phyloP scores from a whole-genome alignment of 1,140 invertebrate species.

The Cydia pomonella region DNA sequence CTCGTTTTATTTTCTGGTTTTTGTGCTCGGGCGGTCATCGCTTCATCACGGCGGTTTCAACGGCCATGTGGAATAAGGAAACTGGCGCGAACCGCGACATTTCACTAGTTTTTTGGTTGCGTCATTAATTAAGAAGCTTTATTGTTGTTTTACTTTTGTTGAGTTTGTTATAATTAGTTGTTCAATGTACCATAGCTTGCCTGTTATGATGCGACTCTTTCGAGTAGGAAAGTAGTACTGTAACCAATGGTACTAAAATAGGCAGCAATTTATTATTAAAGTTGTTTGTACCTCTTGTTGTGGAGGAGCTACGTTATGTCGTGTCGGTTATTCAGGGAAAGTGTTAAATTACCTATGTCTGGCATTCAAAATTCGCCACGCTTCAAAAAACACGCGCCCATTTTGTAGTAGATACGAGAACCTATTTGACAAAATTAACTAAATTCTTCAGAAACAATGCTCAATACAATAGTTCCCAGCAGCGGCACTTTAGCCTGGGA shows the following conservation, averaged over 20 bases:
- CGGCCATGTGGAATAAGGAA: background rate
- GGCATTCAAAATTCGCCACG: background rate
- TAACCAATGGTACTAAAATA: too few species aligned
- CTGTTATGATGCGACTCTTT: too few species aligned
- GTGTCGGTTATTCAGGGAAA: background rate
- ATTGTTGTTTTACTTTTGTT: too few species aligned
- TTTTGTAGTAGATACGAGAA: constrained; percentile 1
- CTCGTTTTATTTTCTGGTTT: constrained; percentile 31
- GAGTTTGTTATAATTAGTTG: too few species aligned
- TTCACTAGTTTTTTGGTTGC: background rate
- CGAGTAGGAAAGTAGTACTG: too few species aligned
- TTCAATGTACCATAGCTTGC: too few species aligned
- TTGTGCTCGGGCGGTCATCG: constrained; percentile 16
- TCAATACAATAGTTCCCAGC: background rate
- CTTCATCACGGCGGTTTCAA: constrained; percentile 13
- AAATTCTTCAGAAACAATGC: background rate
- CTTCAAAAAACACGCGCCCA: background rate
- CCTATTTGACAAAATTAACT: background rate
- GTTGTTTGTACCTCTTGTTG: too few species aligned
- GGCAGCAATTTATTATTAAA: too few species aligned
- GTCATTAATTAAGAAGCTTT: background rate
- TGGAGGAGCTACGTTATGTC: too few species aligned
- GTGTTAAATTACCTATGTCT: background rate
- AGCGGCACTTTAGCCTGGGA: background rate
- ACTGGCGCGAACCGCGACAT: background rate